phyloP scores from a whole-genome alignment of 2,113 vertebrate species.

The Corythoichthys haematopterus region DNA sequence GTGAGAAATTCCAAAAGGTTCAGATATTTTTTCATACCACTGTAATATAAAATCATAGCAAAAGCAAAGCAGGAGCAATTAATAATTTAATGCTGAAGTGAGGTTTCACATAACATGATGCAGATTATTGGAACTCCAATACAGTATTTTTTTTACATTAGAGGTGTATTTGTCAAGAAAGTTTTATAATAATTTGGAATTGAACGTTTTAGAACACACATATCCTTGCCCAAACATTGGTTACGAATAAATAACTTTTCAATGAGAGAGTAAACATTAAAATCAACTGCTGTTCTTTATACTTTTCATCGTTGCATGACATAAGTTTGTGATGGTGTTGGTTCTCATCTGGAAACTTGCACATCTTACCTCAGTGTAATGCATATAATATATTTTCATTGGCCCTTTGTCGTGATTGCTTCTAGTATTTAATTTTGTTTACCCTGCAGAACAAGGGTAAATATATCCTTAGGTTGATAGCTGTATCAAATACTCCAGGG shows the following conservation, averaged over 20 bases:
- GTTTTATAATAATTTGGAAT: neutral
- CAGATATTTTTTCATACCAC: too few relatives aligned
- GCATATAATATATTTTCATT: neutral
- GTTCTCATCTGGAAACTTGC: neutral
- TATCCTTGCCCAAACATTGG: neutral
- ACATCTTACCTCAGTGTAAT: neutral
- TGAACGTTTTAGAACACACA: neutral
- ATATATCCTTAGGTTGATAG: conserved; percentile 12
- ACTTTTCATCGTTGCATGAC: neutral
- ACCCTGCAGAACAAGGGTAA: conserved; percentile 16
- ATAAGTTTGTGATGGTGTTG: neutral
- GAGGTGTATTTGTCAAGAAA: neutral
- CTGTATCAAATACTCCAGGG: neutral
- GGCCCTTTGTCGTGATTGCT: neutral
- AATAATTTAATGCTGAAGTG: neutral
- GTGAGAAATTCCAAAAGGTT: too few relatives aligned
- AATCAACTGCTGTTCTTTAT: neutral
- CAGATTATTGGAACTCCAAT: neutral
- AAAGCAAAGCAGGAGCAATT: neutral
- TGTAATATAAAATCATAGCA: neutral
- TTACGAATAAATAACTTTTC: neutral
- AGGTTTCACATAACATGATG: neutral
- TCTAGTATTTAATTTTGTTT: conserved; percentile 6
- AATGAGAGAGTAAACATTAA: neutral
- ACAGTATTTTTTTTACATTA: neutral